Percentiles rank a stretch among this genome's conserved stretches.
phyloP scores from a whole-genome alignment of 2,113 vertebrate genomes.

The Petaurus breviceps region DNA sequence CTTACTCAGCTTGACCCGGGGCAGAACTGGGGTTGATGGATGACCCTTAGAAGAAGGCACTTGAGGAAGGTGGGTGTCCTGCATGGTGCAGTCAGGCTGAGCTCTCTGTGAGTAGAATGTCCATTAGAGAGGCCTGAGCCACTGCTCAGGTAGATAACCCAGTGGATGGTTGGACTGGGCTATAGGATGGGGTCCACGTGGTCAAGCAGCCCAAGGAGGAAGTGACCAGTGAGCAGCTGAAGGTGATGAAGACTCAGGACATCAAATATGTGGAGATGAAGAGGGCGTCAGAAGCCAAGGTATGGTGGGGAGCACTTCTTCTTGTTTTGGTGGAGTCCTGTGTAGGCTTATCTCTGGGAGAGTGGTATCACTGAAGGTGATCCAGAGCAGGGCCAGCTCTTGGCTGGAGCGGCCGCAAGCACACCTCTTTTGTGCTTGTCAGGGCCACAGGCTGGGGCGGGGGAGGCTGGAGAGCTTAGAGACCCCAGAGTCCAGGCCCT shows the following conservation, averaged over 20 bases:
- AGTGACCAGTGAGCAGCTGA: constrained; percentile 92
- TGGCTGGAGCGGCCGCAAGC: neutral
- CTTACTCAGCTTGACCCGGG: neutral
- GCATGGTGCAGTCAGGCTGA: too few species aligned
- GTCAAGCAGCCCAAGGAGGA: constrained; percentile 85
- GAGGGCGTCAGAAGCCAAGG: constrained; percentile 93
- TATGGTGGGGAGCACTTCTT: constrained; percentile 65
- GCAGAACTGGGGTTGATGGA: neutral
- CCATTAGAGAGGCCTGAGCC: too few species aligned
- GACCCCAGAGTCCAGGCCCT: neutral
- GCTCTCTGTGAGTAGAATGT: neutral
- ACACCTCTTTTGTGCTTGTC: too few species aligned
- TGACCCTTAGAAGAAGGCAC: neutral
- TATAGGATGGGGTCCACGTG: constrained; percentile 93
- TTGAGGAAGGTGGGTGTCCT: neutral
- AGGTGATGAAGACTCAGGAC: constrained; percentile 95
- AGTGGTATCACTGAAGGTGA: neutral
- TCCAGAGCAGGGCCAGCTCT: neutral
- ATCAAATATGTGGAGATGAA: constrained; percentile 97
- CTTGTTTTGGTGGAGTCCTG: too few species aligned
- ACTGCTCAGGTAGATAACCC: neutral
- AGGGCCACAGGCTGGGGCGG: too few species aligned
- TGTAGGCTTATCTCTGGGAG: neutral
- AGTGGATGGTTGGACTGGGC: neutral
- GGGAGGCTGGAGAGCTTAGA: neutral